Conservation (phyloP, 2,113 vertebrate genomes). For the Mesembrinibis cayennensis region DNA sequence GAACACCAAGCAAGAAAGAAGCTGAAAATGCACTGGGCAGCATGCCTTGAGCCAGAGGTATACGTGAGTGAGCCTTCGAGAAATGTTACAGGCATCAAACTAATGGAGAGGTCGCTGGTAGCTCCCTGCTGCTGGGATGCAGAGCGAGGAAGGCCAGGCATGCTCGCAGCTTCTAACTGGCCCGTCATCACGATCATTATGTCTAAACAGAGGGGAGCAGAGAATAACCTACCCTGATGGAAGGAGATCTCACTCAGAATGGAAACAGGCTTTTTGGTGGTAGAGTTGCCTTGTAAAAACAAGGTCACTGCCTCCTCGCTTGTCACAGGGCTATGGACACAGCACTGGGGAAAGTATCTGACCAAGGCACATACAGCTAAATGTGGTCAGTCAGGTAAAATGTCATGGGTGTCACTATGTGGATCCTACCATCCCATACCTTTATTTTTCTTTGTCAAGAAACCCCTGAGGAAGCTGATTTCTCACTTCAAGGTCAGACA, state of each 20-base stretch:
- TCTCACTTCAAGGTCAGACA: not conserved
- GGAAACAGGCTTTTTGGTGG: not conserved
- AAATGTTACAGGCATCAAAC: not conserved
- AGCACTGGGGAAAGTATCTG: not conserved
- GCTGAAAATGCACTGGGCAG: not conserved
- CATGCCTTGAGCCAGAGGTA: not conserved
- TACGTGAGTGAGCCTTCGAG: too few species aligned
- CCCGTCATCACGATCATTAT: accelerated
- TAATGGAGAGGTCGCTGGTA: accelerated
- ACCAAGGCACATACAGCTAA: not conserved
- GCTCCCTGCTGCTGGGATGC: accelerated
- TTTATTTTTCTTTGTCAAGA: not conserved
- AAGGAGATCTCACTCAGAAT: not conserved
- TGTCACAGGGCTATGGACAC: not conserved
- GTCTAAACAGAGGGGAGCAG: not conserved
- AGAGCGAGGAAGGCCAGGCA: not conserved
- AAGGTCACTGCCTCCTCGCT: accelerated
- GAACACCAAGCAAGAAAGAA: not conserved
- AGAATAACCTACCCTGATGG: not conserved
- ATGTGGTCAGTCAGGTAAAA: not conserved
- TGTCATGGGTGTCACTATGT: not conserved
- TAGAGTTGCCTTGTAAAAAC: not conserved
- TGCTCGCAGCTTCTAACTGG: not conserved
- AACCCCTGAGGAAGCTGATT: not conserved
- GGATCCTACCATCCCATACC: not conserved